These are phyloP conservation scores for Felis catus DNA, from an alignment of 2,113 vertebrate genomes.

Conservation along the genomic window DNA sequence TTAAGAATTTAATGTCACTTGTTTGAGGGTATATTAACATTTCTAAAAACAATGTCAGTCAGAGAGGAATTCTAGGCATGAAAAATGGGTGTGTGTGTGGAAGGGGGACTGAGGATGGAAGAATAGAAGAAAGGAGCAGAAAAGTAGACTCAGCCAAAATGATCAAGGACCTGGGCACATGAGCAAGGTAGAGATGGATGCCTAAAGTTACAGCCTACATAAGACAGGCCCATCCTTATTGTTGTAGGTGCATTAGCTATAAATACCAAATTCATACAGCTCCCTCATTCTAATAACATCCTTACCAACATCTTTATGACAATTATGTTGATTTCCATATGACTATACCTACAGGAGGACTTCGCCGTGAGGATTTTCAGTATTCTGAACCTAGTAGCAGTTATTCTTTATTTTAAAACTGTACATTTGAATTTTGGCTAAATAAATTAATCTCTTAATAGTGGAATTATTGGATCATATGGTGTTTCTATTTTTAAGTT, in stretches of 20 bases:
- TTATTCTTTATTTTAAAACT: conserved; percentile 13
- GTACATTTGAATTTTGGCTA: not conserved
- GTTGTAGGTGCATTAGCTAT: not conserved
- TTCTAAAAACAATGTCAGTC: not conserved
- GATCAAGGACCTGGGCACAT: not conserved
- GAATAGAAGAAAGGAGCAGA: not conserved
- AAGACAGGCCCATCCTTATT: not conserved
- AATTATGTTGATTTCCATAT: not conserved
- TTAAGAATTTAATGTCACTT: not conserved
- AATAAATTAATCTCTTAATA: not conserved
- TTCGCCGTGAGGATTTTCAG: not conserved
- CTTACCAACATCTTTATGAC: not conserved
- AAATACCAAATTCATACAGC: not conserved
- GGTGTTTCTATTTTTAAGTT: not conserved
- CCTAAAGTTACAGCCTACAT: not conserved
- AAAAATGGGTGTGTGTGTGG: not conserved
- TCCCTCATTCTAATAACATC: not conserved
- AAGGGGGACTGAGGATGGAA: too few relatives aligned
- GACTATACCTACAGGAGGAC: not conserved
- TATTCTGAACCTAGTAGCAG: not conserved
- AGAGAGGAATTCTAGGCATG: not conserved
- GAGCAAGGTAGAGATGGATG: not conserved
- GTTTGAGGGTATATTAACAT: not conserved
- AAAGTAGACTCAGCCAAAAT: not conserved
- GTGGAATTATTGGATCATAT: not conserved